Conservation (phyloP, 2,113 vertebrate genomes). For the Cochlearius cochlearius region DNA sequence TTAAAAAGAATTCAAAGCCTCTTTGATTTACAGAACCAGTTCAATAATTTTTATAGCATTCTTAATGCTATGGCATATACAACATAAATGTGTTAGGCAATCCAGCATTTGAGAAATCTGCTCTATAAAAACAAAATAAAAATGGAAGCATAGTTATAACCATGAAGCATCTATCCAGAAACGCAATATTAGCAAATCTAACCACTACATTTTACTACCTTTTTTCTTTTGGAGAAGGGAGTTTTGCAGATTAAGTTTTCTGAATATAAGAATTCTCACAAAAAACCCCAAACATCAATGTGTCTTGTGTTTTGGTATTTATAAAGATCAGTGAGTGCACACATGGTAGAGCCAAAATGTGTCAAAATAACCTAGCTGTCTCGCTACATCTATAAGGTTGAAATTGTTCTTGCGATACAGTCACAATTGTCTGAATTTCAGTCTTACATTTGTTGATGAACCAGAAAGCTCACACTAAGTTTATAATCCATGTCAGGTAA, state of each 20-base stretch:
- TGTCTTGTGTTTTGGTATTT: not conserved
- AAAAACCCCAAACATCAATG: accelerated
- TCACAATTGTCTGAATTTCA: not conserved
- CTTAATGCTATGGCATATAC: not conserved
- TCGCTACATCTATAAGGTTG: not conserved
- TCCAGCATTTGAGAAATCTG: not conserved
- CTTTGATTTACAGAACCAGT: not conserved
- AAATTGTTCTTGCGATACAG: not conserved
- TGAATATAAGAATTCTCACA: not conserved
- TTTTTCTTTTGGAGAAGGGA: not conserved
- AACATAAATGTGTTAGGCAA: not conserved
- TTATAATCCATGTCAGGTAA: not conserved
- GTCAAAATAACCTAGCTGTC: not conserved
- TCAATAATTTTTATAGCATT: not conserved
- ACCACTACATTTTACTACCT: not conserved
- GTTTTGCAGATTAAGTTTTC: not conserved
- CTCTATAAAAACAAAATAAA: not conserved
- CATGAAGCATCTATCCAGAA: not conserved
- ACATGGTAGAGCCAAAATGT: not conserved
- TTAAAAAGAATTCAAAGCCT: not conserved
- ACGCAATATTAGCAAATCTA: not conserved
- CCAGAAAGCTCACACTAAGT: not conserved
- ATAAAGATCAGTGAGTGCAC: not conserved
- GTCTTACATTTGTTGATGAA: not conserved
- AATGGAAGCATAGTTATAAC: not conserved